These are phyloP conservation scores for Phenganax subtilis DNA, from an alignment of 92 coral and sea anemone genomes.

Conservation along the genomic window DNA sequence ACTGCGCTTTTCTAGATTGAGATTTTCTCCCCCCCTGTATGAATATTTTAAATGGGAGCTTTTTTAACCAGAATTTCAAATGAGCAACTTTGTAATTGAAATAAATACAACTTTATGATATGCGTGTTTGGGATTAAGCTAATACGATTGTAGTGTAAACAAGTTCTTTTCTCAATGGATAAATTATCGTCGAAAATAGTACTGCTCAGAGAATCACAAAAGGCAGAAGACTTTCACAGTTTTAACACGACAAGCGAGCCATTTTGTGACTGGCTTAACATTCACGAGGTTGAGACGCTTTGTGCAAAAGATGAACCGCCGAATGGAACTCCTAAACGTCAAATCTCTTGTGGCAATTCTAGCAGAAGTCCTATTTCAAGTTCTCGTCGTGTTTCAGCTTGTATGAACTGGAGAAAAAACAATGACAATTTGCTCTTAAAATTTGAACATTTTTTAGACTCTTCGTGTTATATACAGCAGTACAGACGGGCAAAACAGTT, in stretches of 20 bases:
- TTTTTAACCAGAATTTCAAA: too few species aligned
- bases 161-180: background rate
- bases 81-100: background rate
- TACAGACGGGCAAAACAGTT: conserved; percentile 25
- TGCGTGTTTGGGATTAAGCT: background rate
- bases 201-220: conserved; percentile 6
- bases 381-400: background rate
- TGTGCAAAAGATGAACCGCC: background rate
- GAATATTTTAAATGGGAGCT: too few species aligned
- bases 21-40: too few species aligned
- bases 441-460: conserved; percentile 26
- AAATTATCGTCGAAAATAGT: background rate
- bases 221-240: background rate
- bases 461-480: conserved; percentile 27
- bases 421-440: background rate
- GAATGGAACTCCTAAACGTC: background rate
- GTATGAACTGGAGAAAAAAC: background rate
- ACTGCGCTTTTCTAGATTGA: too few species aligned
- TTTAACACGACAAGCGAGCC: background rate
- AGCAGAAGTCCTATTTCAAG: background rate
- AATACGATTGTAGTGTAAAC: background rate
- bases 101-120: background rate
- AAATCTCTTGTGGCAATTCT: background rate
- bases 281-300: background rate
- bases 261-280: background rate